A percentile compares a stretch with the other conserved stretches of the same genome.
Evolutionary conservation across 1,140 invertebrate genomes (phyloP).

Genomic region (Cotesia chilonis): DNA sequence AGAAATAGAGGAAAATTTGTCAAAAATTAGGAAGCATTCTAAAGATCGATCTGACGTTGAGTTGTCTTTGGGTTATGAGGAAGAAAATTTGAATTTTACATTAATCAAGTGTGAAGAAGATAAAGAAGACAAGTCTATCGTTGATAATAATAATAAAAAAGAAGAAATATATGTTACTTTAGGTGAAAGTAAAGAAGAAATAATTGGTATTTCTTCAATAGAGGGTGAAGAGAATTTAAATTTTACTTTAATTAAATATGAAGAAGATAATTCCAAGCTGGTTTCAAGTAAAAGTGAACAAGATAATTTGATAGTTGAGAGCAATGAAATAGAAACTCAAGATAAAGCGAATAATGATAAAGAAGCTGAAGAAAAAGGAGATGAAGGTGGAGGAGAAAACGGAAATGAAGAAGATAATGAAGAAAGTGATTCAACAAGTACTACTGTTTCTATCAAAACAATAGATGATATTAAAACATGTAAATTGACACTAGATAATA

Average conservation of each 20-base stretch:
- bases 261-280: neutral
- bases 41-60: neutral
- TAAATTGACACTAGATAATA: neutral
- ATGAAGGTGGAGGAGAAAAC: neutral
- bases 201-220: neutral
- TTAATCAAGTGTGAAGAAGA: neutral
- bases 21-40: no score
- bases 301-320: no score
- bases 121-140: neutral
- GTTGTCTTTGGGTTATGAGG: neutral
- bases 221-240: neutral
- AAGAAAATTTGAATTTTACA: neutral
- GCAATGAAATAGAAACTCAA: no score
- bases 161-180: no score
- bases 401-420: neutral
- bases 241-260: neutral
- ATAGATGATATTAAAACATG: conserved; percentile 2
- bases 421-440: neutral
- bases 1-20: no score
- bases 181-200: neutral
- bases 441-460: neutral
- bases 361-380: neutral
- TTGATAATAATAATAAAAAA: neutral
- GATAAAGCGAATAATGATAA: no score
- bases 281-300: no score